A percentile compares a stretch with the other conserved stretches of the same genome.
These are phyloP conservation scores for Neodiprion pinetum DNA, from an alignment of 1,140 invertebrate genomes.

Conservation along the genomic window DNA sequence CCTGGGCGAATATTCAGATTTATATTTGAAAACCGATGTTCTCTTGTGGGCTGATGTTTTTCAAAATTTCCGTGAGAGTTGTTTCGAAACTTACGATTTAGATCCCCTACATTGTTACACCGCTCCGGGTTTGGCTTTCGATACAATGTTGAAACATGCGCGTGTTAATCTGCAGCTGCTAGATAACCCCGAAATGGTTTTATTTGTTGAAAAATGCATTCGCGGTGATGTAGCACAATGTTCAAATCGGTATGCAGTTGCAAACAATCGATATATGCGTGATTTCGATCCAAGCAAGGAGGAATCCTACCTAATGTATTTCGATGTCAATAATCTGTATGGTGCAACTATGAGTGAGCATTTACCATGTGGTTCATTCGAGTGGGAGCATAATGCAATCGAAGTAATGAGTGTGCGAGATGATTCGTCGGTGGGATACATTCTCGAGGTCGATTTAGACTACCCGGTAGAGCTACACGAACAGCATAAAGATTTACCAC, in stretches of 20 bases:
- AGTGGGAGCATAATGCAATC: slow-evolving; percentile 48
- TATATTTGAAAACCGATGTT: slow-evolving; percentile 33
- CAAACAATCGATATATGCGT: slow-evolving; percentile 58
- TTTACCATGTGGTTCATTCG: slow-evolving; percentile 48
- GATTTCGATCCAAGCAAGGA: slow-evolving; percentile 48
- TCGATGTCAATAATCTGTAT: slow-evolving; percentile 65
- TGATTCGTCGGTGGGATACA: slow-evolving; percentile 41
- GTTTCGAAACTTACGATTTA: slow-evolving; percentile 41
- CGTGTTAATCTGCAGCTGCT: slow-evolving; percentile 42
- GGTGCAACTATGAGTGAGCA: slow-evolving; percentile 57
- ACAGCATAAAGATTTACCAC: slow-evolving; percentile 44
- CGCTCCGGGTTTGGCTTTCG: slow-evolving; percentile 37
- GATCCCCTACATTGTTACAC: slow-evolving; percentile 52
- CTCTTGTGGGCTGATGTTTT: slow-evolving; percentile 52
- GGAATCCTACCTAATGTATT: slow-evolving; percentile 55
- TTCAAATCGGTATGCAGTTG: slow-evolving; percentile 48
- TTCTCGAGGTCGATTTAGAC: slow-evolving; percentile 43
- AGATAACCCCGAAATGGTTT: slow-evolving; percentile 35
- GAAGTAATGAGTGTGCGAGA: slow-evolving; percentile 26
- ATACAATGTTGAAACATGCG: slow-evolving; percentile 58
- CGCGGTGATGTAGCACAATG: slow-evolving; percentile 50
- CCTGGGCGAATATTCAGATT: slow-evolving; percentile 37
- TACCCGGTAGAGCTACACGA: no score
- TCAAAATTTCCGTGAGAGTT: slow-evolving; percentile 49
- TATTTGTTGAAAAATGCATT: slow-evolving; percentile 34